phyloP scores from a whole-genome alignment of 92 coral and sea anemone genomes.

The Pocillopora meandrina region DNA sequence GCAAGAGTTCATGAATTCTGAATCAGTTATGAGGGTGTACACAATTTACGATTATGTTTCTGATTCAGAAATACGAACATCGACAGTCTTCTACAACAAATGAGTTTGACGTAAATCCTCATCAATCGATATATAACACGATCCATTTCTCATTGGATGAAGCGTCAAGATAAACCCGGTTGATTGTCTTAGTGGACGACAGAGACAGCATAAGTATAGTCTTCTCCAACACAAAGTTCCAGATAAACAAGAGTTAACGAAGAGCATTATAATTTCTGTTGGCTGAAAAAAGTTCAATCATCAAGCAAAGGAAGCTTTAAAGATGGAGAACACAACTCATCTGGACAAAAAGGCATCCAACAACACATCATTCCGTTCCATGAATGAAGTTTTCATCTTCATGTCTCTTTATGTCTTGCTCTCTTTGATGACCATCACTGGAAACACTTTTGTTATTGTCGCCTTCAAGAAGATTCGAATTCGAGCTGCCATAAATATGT shows the following conservation, averaged over 20 bases:
- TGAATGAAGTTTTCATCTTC: constrained; percentile 51
- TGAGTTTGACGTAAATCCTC: not conserved
- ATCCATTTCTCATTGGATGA: not conserved
- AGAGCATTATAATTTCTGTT: not conserved
- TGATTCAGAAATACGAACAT: too few species aligned
- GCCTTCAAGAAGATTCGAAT: constrained; percentile 54
- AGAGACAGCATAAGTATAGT: not conserved
- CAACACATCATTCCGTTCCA: constrained; percentile 43
- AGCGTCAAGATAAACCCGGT: not conserved
- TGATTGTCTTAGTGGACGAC: not conserved
- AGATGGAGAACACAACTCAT: constrained; percentile 15
- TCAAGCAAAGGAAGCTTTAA: not conserved
- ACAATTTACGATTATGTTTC: too few species aligned
- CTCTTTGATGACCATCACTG: constrained; percentile 51
- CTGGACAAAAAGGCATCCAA: not conserved
- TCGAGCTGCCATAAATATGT: constrained; percentile 62
- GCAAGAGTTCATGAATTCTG: too few species aligned
- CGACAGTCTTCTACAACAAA: too few species aligned
- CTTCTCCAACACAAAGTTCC: not conserved
- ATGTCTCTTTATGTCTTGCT: constrained; percentile 58
- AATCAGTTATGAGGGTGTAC: too few species aligned
- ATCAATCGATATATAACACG: not conserved
- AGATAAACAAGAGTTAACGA: too few species aligned
- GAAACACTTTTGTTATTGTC: constrained; percentile 68
- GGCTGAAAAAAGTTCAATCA: not conserved